These are phyloP conservation scores for Cyclopterus lumpus DNA, from an alignment of 2,797 vertebrate species.

Conservation along the genomic window DNA sequence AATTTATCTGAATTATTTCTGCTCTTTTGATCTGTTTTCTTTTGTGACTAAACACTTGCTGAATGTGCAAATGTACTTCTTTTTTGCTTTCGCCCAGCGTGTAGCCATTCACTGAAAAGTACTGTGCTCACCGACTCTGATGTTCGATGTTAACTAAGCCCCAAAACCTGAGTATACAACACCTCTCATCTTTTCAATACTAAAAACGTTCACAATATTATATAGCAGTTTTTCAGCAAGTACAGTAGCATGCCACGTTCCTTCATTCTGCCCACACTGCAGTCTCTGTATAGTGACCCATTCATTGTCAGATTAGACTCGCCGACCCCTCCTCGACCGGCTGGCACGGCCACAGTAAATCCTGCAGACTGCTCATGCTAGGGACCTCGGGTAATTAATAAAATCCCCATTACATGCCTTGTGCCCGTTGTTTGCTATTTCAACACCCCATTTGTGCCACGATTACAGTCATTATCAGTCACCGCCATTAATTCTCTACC, in stretches of 20 bases:
- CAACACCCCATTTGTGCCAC: slow-evolving; percentile 91
- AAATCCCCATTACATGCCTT: slow-evolving; percentile 90
- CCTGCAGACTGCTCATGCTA: slow-evolving; percentile 81
- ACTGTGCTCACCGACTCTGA: background rate
- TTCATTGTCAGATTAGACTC: slow-evolving; percentile 74
- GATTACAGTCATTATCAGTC: slow-evolving; percentile 92
- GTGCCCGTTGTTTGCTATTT: slow-evolving; percentile 91
- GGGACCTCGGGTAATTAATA: slow-evolving; percentile 87
- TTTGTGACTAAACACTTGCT: slow-evolving; percentile 9
- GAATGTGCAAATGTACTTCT: background rate
- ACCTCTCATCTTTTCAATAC: background rate
- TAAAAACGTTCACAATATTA: background rate
- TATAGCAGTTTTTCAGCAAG: slow-evolving; percentile 49
- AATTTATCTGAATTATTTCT: slow-evolving; percentile 27
- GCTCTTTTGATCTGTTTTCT: slow-evolving; percentile 14
- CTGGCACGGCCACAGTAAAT: slow-evolving; percentile 85
- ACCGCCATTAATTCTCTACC: slow-evolving; percentile 89
- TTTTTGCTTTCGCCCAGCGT: slow-evolving; percentile 1
- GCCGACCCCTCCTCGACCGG: slow-evolving; percentile 75
- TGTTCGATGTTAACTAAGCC: background rate
- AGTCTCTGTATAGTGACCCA: slow-evolving; percentile 71
- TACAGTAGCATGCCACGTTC: slow-evolving; percentile 20
- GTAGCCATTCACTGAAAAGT: slow-evolving; percentile 5
- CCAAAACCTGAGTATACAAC: background rate
- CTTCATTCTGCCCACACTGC: slow-evolving; percentile 43